Base-by-base conservation (phyloP, 2,888 invertebrate genomes). In the Leptinotarsa haldemani region DNA sequence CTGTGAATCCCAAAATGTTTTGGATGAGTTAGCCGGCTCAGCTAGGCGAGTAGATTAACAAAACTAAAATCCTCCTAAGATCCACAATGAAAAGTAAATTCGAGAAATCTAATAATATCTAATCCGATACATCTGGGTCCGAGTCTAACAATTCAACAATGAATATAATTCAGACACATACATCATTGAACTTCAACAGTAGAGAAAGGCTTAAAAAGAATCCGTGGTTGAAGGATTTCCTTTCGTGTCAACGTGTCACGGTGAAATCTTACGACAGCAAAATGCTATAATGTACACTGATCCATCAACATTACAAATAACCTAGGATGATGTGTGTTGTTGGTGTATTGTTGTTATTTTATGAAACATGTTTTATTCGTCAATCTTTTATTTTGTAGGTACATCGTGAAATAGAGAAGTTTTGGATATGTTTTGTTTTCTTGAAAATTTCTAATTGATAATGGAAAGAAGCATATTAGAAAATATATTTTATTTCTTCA, bases 231-330 rank as follows among this genome's bases (percentile, higher is more conserved):
- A 75, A 74, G 73, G 73, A 65, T 73, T 78, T 77, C 75, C 75
- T 77, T 78, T 77, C 76, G 73, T 78, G 78, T 74, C 78, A 78
- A 77, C 74, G 75, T 78, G 78, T 78, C 78, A 78, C 73, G 20
- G 52, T 63, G 52, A 64, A 70, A 65, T 67, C 70, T 30, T 61
- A 56, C 63, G 67, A 67, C 67, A 74, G 69, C 65, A 66, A 67
- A 70, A 70, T 66, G 71, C 65, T 76, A 72, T 69, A 68, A 70
- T 74, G 69, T 73, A 78, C 73, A 70, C 69, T 70, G 74, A 78
- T 78, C 78, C 78, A 78, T 78, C 78, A 78, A 74, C 71, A 68
- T 47, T 56, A 73, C 71, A 74, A 74, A 71, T 71, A 52, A 18
- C 69, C 52, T 64, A 52, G 63, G 72, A 71, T 74, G 77, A 75